A percentile compares a stretch with the other conserved stretches of the same genome.
These are phyloP conservation scores for Gymnoscelis rufifasciata DNA, from an alignment of 2,888 invertebrate genomes.

Conservation along the genomic window DNA sequence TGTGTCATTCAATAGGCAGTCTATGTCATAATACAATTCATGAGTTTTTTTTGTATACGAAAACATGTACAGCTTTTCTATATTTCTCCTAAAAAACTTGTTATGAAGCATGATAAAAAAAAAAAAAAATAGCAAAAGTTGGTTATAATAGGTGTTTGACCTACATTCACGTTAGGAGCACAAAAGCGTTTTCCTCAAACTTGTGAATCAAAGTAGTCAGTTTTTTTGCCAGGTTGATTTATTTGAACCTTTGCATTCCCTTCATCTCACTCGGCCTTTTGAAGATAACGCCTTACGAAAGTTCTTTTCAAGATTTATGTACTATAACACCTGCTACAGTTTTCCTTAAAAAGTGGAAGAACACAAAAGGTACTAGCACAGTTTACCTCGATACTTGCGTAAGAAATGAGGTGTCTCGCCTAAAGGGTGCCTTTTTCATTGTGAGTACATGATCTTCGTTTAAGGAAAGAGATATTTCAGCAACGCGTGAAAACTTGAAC, in stretches of 20 bases:
- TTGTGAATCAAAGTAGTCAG: constrained; percentile 24
- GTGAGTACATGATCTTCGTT: too few relatives aligned
- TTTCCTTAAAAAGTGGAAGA: constrained; percentile 4
- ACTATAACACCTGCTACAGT: constrained; percentile 4
- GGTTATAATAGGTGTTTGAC: constrained; percentile 3
- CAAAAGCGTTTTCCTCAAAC: constrained; percentile 22
- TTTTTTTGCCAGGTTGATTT: constrained; percentile 45
- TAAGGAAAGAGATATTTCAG: too few relatives aligned
- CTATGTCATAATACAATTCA: too few relatives aligned
- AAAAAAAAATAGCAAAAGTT: background rate
- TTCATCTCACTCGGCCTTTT: constrained; percentile 34
- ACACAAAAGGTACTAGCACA: background rate
- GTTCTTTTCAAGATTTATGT: constrained; percentile 3
- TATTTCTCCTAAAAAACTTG: background rate
- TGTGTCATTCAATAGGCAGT: too few relatives aligned
- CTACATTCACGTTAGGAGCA: constrained; percentile 15
- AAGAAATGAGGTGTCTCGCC: too few relatives aligned
- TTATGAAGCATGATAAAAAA: background rate
- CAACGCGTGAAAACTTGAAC: too few relatives aligned
- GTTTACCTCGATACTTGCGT: background rate
- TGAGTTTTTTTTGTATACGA: too few relatives aligned
- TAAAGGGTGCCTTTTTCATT: too few relatives aligned
- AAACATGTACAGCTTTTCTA: too few relatives aligned
- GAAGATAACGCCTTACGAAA: background rate
- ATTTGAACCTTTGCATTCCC: constrained; percentile 44